Evolutionary conservation across 1,140 invertebrate genomes (phyloP), one percentile per base, ranked within the genome.

Genomic region (Triops longicaudatus): DNA sequence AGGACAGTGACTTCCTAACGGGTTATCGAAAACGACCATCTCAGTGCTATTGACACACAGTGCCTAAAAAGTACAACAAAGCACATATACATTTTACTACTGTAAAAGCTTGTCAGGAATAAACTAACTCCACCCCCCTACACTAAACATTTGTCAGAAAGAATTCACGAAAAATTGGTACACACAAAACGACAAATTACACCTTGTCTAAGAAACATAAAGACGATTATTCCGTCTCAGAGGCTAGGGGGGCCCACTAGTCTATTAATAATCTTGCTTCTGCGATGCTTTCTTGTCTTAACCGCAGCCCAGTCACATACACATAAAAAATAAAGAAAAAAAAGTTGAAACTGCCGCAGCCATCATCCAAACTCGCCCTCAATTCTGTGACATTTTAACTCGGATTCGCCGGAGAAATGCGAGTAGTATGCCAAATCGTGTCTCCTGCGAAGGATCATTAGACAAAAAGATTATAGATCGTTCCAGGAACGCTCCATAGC

Each of bases 21-120:
- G 50, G 50, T 63, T 63, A 63, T 63, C 50, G 50, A 63, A 9
- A 14, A 63, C 50, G 50, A 63, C 50, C 50, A 63, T 63, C 50
- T 63, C 50, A 63, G n/a, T 22, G 22, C 14, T 63, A 63, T 63
- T 63, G 50, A 63, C 22, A 63, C 50, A 63, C 50, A 63, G 50
- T 17, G 17, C 14, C 14, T 22, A 63, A 22, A 63, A 63, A 63
- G 50, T 63, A 63, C 17, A 10, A 17, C 50, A 63, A 17, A 17
- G 22, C 31, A 2, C 31, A 37, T 7, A 17, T 1, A 63, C 17
- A 3, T 63, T 63, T 22, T 63, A 17, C 50, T 63, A 63, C 50
- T 63, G 50, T 17, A 63, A 63, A 63, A 17, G 4, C 50, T 1
- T 22, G 14, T 63, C 22, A 22, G n/a, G 5, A 63, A 63, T 17